phyloP scores from a whole-genome alignment of 1,140 invertebrate genomes.

The Ephestia elutella region DNA sequence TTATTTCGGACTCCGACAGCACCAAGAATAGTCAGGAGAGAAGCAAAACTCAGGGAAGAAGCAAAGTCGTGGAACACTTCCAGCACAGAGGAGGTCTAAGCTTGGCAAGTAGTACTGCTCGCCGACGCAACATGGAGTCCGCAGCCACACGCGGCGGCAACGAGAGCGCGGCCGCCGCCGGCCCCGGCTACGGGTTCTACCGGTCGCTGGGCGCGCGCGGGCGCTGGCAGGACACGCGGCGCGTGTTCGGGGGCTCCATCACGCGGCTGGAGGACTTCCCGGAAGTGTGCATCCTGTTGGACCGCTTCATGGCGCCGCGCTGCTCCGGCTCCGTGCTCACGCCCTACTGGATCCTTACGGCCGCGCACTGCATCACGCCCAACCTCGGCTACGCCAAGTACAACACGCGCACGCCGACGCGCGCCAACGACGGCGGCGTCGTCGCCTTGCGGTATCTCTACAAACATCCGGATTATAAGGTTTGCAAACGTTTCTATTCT shows the following conservation, averaged over 20 bases:
- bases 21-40: neutral
- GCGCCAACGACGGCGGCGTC: conserved; percentile 30
- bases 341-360: conserved; percentile 49
- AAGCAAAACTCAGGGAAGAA: neutral
- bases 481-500: neutral
- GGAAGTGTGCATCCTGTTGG: conserved; percentile 40
- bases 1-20: neutral
- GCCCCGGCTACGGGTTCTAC: conserved; percentile 25
- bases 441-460: conserved; percentile 43
- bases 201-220: conserved; percentile 15
- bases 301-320: conserved; percentile 38
- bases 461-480: conserved; percentile 41
- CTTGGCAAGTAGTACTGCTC: no score
- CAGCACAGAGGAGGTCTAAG: no score
- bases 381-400: conserved; percentile 47
- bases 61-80: neutral
- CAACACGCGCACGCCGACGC: conserved; percentile 34
- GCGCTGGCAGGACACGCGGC: conserved; percentile 20
- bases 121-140: no score
- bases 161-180: neutral
- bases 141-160: no score
- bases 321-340: conserved; percentile 44
- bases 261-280: conserved; percentile 26
- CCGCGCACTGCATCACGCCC: conserved; percentile 49
- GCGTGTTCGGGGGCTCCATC: conserved; percentile 46